Evolutionary conservation across 1,140 invertebrate genomes (phyloP), one percentile per base, ranked within the genome.

Genomic region (Anastatus disparis): DNA sequence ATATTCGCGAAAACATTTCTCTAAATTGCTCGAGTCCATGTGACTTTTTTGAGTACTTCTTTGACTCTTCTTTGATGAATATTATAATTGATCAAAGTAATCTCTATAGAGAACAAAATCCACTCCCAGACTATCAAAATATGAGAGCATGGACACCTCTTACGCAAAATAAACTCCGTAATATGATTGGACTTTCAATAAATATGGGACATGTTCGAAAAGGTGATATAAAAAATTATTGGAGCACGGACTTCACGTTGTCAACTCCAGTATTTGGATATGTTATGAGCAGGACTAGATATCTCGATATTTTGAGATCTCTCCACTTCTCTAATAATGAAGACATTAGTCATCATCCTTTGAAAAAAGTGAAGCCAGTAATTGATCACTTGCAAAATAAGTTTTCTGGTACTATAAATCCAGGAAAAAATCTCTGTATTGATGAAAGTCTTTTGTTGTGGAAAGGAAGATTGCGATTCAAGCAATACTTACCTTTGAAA

Each of bases 321-420:
- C 46, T 70, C 44, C 31, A 70, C 63, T 70, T 70, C 35, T 7
- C 3, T 35, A 17, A 66, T 38, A 66, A 66, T 29, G 20, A 74
- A 76, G 40, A 44, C n/a, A 17, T 22, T 44, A 27, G 42, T 50
- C 17, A 52, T 69, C 31, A 71, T 76, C 72, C 74, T 75, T 48
- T 48, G 27, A 29, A 27, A 75, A 53, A 75, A 75, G 55, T 59
- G n/a, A 63, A 65, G 70, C 22, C 38, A 35, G 13, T 62, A 29
- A 46, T 59, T 53, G 70, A 72, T 68, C 42, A 62, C 64, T 20
- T 65, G n/a, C 29, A 75, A 73, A 69, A 2, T 29, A 63, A 61
- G 44, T 66, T 77, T 76, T 70, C 73, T 22, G 40, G 31, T 52
- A 3, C 73, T 76, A 22, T 17, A 48, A 38, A 71, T 74, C 56